Base-by-base conservation (phyloP, 2,888 invertebrate species). In the Eupithecia abbreviata region DNA sequence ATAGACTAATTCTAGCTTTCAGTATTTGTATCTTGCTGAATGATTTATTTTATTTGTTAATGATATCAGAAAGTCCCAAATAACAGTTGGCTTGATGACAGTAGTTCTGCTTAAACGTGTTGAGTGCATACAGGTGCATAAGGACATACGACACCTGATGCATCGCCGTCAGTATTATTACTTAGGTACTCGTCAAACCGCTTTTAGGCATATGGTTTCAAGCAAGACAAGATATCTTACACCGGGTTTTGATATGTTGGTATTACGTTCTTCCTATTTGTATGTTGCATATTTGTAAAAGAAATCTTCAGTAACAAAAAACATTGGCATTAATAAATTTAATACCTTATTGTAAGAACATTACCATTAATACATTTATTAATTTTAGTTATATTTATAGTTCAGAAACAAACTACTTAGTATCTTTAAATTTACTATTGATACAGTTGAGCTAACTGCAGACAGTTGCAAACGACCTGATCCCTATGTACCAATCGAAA, bases 111-210 rank as follows among this genome's bases (percentile, higher is more conserved):
- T 68, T 47, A 69, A 69, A 78, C 81, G 78, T 80, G 76, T 81
- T 77, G 81, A 80, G 81, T 85, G 71, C 79, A 74, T 70, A 79
- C 86, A 86, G 84, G 82, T 86, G 85, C 18, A 30, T 12, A 47
- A 30, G 7, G 68, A 49, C 72, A 49, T 70, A 81, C 12, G 69
- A 69, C 69, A 69, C 69, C 68, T 47, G 68, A 76, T 80, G 76
- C 76, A 81, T 78, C 79, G 75, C 69, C 74, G 75, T 76, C 77
- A 79, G 76, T 69, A 73, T 79, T 75, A 80, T 81, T 79, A 78
- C 76, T 81, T 66, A 75, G 75, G 42, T 67, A 80, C 75, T 18
- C 13, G 69, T 69, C 47, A 18, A 69, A 47, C 69, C 5, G 47
- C 69, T 49, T 68, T 69, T 49, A 45, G 42, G 62, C 30, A 15